Base-by-base conservation (phyloP, 2,888 invertebrate genomes). In the Patella caerulea region DNA sequence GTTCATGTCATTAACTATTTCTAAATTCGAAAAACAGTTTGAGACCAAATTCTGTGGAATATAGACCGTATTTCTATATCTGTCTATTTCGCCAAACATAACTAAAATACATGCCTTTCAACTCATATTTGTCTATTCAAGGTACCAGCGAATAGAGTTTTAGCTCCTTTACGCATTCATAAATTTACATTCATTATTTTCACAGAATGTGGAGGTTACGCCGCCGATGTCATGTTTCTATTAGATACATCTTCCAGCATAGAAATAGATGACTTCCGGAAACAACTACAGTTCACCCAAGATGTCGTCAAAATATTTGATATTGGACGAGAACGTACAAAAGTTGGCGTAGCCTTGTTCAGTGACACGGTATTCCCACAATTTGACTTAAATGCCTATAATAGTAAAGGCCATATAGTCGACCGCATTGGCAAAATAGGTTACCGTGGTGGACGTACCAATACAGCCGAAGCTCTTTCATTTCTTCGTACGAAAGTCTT, bases 201-300 rank as follows among this genome's bases (percentile, higher is more conserved):
- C 56, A 3, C 59, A 76, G 79, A 71, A 24, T 79, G 79, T 70
- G 76, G 84, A 17, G 79, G 84, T 55, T 55, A 75, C 53, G 75
- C 83, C 45, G 75, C 84, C 19, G 74, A 78, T 69, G 55, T 74
- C 11, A 71, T 82, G 78, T 79, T 74, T 75, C 65, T 74, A 19
- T 73, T 79, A 73, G 75, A 76, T 59, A 80, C 81, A n/a, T 84
- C 84, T 4, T 77, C 76, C 17, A 83, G 82, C 70, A 84, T 85
- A 71, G 80, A 80, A 79, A 54, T 65, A 1, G 74, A 78, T 3
- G 83, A 86, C 78, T 86, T 83, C 79, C 59, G 52, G 19, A 81
- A 81, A 55, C 85, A 84, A 74, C 71, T 83, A 71, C 17, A 55
- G 19, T 86, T 86, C 76, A 81, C 84, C 11, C 59, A 77, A n/a